phyloP scores from a whole-genome alignment of 53 echinoderm and acorn worm species.

The Apostichopus leukothele region DNA sequence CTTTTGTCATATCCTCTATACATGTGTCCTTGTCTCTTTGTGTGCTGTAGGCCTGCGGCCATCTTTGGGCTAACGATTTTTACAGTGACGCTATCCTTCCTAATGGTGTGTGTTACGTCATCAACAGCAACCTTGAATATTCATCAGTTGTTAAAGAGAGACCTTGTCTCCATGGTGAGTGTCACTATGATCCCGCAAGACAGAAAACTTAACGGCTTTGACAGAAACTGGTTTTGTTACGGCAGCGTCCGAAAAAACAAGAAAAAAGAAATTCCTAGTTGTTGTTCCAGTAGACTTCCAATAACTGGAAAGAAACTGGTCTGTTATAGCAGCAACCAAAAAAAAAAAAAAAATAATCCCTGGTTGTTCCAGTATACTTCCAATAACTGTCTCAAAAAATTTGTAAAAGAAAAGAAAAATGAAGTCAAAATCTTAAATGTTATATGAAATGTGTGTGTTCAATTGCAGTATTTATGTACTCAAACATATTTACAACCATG shows the following conservation, averaged over 20 bases:
- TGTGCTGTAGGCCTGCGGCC: conserved; percentile 79
- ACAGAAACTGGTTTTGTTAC: background rate
- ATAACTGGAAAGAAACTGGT: too few relatives aligned
- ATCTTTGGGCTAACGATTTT: conserved; percentile 90
- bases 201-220: background rate
- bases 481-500: too few relatives aligned
- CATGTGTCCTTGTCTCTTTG: conserved; percentile 26
- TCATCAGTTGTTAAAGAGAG: conserved; percentile 69
- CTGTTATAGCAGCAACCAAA: too few relatives aligned
- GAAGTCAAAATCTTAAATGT: too few relatives aligned
- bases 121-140: conserved; percentile 68
- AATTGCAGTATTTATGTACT: too few relatives aligned
- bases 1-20: background rate
- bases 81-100: conserved; percentile 93
- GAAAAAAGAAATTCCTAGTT: background rate
- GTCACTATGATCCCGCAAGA: background rate
- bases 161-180: conserved; percentile 93
- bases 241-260: background rate
- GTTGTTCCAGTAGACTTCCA: too few relatives aligned
- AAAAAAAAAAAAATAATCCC: too few relatives aligned
- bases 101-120: conserved; percentile 92
- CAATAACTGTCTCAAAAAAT: too few relatives aligned
- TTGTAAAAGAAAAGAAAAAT: too few relatives aligned
- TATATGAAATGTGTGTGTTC: too few relatives aligned
- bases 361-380: too few relatives aligned